phyloP scores from a whole-genome alignment of 2,113 vertebrate species.

The Zeus faber region DNA sequence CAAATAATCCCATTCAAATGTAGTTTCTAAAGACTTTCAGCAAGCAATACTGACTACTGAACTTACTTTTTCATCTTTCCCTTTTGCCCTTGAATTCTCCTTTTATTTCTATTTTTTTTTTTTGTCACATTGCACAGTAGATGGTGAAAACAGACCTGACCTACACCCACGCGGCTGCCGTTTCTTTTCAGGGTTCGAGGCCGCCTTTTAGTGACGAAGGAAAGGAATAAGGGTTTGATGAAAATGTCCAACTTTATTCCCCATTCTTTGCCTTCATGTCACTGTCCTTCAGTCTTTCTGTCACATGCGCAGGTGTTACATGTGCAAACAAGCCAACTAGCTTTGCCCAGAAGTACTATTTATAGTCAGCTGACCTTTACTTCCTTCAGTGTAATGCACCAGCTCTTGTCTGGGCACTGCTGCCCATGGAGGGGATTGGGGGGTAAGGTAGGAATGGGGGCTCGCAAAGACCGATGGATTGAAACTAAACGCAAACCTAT shows the following conservation, averaged over 20 bases:
- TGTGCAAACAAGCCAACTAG: background rate
- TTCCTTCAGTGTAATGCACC: slow-evolving; percentile 15
- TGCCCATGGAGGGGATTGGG: background rate
- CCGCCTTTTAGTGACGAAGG: background rate
- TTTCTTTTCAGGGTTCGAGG: background rate
- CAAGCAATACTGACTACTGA: background rate
- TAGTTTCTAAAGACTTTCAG: background rate
- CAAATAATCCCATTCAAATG: too few relatives aligned
- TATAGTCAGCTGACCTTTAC: slow-evolving; percentile 59
- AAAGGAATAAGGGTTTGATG: too few relatives aligned
- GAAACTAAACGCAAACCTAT: too few relatives aligned
- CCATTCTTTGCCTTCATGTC: too few relatives aligned
- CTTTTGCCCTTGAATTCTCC: too few relatives aligned
- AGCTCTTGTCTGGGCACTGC: background rate
- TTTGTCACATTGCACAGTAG: background rate
- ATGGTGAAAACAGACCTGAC: background rate
- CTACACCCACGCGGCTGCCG: background rate
- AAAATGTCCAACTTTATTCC: too few relatives aligned
- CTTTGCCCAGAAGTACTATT: slow-evolving; percentile 35
- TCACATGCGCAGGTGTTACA: background rate
- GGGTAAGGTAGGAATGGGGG: background rate
- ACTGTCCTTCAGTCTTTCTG: background rate
- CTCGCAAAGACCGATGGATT: too few relatives aligned
- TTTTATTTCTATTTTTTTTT: background rate
- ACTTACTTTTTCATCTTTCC: background rate